A percentile compares a stretch with the other conserved stretches of the same genome.
phyloP scores from a whole-genome alignment of 2,797 vertebrate genomes.

The Tadarida brasiliensis region DNA sequence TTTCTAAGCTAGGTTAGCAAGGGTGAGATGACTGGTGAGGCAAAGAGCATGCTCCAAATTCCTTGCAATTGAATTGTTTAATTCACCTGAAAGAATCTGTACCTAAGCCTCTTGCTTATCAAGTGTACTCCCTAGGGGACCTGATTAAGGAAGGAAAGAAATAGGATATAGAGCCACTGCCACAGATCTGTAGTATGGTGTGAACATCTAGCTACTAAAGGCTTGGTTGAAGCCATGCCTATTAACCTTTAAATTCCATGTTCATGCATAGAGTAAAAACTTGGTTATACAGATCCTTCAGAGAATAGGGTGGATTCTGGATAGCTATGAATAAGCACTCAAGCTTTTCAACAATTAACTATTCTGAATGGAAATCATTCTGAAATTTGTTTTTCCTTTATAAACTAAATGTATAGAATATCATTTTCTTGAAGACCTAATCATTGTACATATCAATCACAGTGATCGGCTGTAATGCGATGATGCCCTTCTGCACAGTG shows the following conservation, averaged over 20 bases:
- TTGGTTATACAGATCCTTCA: not conserved
- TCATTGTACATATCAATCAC: not conserved
- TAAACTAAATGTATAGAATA: not conserved
- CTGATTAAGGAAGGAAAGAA: constrained; percentile 72
- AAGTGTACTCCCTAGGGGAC: constrained; percentile 37
- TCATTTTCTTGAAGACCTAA: constrained; percentile 37
- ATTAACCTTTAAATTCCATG: constrained; percentile 23
- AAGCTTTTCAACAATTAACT: constrained; percentile 14
- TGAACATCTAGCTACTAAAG: not conserved
- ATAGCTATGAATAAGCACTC: not conserved
- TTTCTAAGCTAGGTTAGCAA: not conserved
- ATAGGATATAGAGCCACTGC: constrained; percentile 35
- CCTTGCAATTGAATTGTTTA: not conserved
- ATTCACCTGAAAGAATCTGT: constrained; percentile 4
- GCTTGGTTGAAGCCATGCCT: constrained; percentile 37
- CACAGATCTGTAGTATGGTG: not conserved
- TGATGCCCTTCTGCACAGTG: not conserved
- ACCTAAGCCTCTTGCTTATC: constrained; percentile 41
- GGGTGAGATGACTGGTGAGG: too few relatives aligned
- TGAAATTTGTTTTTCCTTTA: constrained; percentile 31
- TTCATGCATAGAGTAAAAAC: not conserved
- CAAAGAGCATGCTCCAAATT: not conserved
- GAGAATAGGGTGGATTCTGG: not conserved
- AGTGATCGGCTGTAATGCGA: not conserved
- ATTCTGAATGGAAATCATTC: constrained; percentile 49